Base-by-base conservation (phyloP, 2,113 vertebrate genomes). In the Chroicocephalus ridibundus region DNA sequence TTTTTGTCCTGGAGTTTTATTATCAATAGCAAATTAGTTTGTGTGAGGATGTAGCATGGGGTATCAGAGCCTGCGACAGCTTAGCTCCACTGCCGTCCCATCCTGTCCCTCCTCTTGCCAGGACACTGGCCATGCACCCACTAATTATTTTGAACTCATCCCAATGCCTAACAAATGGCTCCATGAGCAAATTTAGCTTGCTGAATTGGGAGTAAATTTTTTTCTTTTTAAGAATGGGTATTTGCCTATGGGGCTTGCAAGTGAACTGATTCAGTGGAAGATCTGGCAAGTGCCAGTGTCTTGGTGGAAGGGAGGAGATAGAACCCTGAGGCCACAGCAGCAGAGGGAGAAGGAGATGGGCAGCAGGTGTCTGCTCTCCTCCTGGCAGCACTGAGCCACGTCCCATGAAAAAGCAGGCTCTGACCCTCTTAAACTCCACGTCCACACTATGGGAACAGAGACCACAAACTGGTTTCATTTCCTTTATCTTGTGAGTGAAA, bases 381-480 rank as follows among this genome's bases (percentile, higher is more conserved):
- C 46, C 38, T 47, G 46, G 38, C n/a, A 64, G 58, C 42, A 8
- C 68, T 27, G 42, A 32, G 55, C 38, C 25, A 6, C 2, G 11
- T 47, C 40, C 40, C 1, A 0, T 61, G 38, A 29, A 70, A n/a
- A 81, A 74, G 31, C n/a, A 36, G 16, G 3, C 21, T 66, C 32
- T 64, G 42, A 57, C 9, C 18, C 62, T 46, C 15, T 47, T 21
- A 22, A 32, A 22, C 57, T 62, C 40, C 15, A 17, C 42, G 31
- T 55, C 31, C 22, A 17, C 16, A 4, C 19, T 21, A 42, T 12
- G 22, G 42, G 27, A 83, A 60, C 8, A 27, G 68, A 54, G 26
- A 36, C 26, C 9, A 47, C 52, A 40, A 32, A 32, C 7, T 24
- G 46, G 5, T 78, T 60, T 72, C 0, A 0, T 34, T 79, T 47